These are phyloP conservation scores for Muschampia plurimacula DNA, from an alignment of 2,888 invertebrate species.

Conservation along the genomic window DNA sequence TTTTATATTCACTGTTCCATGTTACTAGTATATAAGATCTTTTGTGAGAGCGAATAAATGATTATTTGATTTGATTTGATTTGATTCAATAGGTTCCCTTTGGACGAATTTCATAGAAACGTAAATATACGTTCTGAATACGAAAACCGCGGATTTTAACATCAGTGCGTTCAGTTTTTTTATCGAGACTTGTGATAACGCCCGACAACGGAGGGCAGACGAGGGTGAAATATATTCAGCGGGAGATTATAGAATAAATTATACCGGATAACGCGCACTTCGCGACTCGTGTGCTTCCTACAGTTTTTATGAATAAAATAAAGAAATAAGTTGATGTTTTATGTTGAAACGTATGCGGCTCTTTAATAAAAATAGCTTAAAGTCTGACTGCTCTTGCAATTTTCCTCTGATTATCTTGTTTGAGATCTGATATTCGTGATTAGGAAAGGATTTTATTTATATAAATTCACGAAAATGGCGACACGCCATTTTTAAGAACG, in stretches of 20 bases:
- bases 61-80: too few species aligned
- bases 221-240: conserved; percentile 32
- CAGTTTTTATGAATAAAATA: not conserved
- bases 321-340: not conserved
- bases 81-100: not conserved
- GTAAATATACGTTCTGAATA: conserved; percentile 3
- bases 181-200: conserved; percentile 26
- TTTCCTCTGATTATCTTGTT: too few species aligned
- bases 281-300: conserved; percentile 16
- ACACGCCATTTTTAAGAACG: too few species aligned
- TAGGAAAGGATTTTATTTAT: too few species aligned
- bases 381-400: too few species aligned
- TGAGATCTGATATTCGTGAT: too few species aligned
- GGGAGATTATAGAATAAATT: conserved; percentile 34
- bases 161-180: conserved; percentile 15
- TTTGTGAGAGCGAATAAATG: too few species aligned
- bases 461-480: too few species aligned
- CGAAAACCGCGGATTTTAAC: conserved; percentile 7
- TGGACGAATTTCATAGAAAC: conserved; percentile 1
- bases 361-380: too few species aligned
- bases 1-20: too few species aligned
- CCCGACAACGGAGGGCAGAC: conserved; percentile 10
- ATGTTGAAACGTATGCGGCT: too few species aligned
- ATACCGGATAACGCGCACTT: conserved; percentile 23
- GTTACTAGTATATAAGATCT: too few species aligned